These are phyloP conservation scores for Caloenas nicobarica DNA, from an alignment of 2,113 vertebrate genomes.

Conservation along the genomic window DNA sequence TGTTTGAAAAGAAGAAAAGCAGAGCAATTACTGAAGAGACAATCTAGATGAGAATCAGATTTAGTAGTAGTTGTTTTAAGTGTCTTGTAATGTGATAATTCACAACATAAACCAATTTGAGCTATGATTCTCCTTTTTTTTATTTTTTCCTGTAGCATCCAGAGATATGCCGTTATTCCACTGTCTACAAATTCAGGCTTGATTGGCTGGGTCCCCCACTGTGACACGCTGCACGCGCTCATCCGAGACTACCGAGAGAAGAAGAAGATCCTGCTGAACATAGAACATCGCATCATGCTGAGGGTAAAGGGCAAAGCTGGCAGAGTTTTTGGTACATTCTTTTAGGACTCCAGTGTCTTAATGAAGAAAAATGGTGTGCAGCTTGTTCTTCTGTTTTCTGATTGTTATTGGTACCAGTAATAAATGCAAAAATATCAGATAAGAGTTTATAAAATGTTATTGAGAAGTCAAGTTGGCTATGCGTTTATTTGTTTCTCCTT, in stretches of 20 bases:
- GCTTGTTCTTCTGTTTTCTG: background rate
- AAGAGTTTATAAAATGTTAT: background rate
- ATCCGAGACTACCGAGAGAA: conserved; percentile 98
- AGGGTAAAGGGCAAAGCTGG: conserved; percentile 75
- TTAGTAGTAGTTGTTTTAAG: background rate
- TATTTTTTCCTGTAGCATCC: conserved; percentile 80
- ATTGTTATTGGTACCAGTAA: background rate
- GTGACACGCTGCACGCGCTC: conserved; percentile 95
- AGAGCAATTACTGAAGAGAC: background rate
- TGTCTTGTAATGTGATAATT: background rate
- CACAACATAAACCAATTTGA: background rate
- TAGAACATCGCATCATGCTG: conserved; percentile 98
- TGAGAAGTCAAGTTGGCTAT: background rate
- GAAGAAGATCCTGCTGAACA: conserved; percentile 98
- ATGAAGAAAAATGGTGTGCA: background rate
- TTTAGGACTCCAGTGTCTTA: background rate
- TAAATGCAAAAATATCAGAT: background rate
- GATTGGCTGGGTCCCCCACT: conserved; percentile 99
- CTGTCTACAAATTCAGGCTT: conserved; percentile 97
- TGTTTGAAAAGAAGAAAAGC: background rate
- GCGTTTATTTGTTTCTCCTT: background rate
- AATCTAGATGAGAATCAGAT: background rate
- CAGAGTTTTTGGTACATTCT: background rate
- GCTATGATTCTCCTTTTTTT: background rate
- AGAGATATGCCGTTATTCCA: conserved; percentile 96